Evolutionary conservation across 2,888 invertebrate genomes (phyloP), one percentile per base, ranked within the genome.

Genomic region (Oligia fasciuncula): DNA sequence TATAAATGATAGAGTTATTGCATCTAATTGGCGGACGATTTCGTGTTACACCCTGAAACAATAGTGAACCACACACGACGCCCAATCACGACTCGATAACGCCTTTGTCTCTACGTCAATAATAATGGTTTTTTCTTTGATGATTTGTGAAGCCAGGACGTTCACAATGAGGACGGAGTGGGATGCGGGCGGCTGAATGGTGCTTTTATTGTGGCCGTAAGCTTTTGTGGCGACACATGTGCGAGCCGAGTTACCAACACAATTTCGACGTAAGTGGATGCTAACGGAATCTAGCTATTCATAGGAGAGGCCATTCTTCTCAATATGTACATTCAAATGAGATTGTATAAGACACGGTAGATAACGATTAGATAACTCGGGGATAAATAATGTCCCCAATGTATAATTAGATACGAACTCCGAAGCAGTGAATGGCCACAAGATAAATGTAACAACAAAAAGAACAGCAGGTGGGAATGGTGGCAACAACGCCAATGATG

Each of bases 61-160:
- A 92, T 92, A 93, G 89, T 80, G 90, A 87, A 90, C 96, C 96
- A 95, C 96, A 96, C 96, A 95, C 96, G 94, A 92, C 91, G 96
- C 89, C 93, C 95, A 96, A 95, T 95, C 94, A 93, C 86, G 89
- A 83, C 76, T 81, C 91, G 92, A 93, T 94, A 93, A 93, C 89
- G 93, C 94, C 93, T 95, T 96, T 96, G 96, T 96, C 94, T 96
- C 93, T 93, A 91, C 93, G 92, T 94, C 93, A 90, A 93, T 93
- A 93, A 93, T 93, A 91, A 90, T 91, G 89, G 87, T 89, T 91
- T 93, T 93, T 92, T 94, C 94, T 95, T 93, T 93, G 93, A 95
- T 95, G 95, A 96, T 96, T 95, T 96, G 96, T 96, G 96, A 95
- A 95, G 95, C 94, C 95, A 95, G 95, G 95, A 95, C 94, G 94